These are phyloP conservation scores for Clarias magur DNA, from an alignment of 2,113 vertebrate species.

Conservation along the genomic window DNA sequence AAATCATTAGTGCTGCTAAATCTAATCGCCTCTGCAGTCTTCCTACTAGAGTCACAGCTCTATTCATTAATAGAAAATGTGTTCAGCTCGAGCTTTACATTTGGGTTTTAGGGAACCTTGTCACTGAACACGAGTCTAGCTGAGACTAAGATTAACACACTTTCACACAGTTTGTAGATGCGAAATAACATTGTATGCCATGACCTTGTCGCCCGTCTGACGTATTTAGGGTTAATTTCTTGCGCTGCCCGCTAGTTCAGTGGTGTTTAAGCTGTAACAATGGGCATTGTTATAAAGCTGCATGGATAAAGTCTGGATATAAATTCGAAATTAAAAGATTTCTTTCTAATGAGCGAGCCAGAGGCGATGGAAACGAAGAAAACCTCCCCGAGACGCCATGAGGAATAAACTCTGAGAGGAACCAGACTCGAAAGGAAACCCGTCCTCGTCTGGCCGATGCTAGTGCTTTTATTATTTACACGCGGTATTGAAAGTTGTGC, in stretches of 20 bases:
- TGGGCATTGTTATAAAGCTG: background rate
- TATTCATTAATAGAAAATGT: too few relatives aligned
- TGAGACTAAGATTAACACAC: too few relatives aligned
- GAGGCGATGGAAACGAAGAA: background rate
- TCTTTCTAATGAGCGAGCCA: background rate
- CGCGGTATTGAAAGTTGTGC: background rate
- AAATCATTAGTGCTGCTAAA: too few relatives aligned
- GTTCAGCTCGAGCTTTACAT: background rate
- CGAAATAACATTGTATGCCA: background rate
- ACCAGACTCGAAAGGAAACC: background rate
- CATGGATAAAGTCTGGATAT: background rate
- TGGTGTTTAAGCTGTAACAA: background rate
- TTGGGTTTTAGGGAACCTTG: background rate
- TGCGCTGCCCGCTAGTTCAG: background rate
- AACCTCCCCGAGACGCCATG: background rate
- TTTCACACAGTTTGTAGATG: background rate
- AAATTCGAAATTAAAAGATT: background rate
- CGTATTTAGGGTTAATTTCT: too few relatives aligned
- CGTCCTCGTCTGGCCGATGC: background rate
- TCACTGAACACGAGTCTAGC: background rate
- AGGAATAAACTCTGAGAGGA: background rate
- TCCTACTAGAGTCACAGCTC: too few relatives aligned
- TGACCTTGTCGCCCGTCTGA: background rate
- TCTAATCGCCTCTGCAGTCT: too few relatives aligned
- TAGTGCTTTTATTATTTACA: background rate